Conservation (phyloP, 2,797 vertebrate genomes). For the Lepilemur septentrionalis region DNA sequence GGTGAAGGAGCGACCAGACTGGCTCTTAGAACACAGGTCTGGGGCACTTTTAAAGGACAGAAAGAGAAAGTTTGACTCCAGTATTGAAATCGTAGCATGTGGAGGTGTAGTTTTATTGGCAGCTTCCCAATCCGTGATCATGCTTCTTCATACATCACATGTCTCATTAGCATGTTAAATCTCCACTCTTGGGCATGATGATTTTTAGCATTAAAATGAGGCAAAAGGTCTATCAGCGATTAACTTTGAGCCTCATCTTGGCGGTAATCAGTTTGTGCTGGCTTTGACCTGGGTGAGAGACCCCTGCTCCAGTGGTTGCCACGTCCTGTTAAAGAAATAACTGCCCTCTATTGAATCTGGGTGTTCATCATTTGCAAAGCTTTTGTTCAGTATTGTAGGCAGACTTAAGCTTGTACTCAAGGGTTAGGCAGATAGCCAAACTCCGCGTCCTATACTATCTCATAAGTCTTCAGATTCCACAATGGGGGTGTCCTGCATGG, state of each 20-base stretch:
- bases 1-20: not conserved
- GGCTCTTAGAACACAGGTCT: no score
- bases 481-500: fast-evolving
- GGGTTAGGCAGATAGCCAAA: not conserved
- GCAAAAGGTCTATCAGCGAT: not conserved
- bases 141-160: not conserved
- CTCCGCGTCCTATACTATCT: not conserved
- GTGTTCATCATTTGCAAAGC: not conserved
- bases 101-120: not conserved
- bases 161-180: not conserved
- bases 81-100: not conserved
- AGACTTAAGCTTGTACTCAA: not conserved
- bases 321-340: not conserved
- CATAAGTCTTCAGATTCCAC: not conserved
- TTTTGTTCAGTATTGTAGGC: not conserved
- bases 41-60: not conserved
- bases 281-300: not conserved
- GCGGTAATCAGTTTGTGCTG: not conserved
- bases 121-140: not conserved
- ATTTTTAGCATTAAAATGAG: not conserved
- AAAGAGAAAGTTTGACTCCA: not conserved
- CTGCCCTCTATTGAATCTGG: not conserved
- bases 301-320: not conserved
- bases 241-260: not conserved
- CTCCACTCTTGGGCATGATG: not conserved